phyloP scores from a whole-genome alignment of 2,888 invertebrate species.

The Ferdinandea cuprea region DNA sequence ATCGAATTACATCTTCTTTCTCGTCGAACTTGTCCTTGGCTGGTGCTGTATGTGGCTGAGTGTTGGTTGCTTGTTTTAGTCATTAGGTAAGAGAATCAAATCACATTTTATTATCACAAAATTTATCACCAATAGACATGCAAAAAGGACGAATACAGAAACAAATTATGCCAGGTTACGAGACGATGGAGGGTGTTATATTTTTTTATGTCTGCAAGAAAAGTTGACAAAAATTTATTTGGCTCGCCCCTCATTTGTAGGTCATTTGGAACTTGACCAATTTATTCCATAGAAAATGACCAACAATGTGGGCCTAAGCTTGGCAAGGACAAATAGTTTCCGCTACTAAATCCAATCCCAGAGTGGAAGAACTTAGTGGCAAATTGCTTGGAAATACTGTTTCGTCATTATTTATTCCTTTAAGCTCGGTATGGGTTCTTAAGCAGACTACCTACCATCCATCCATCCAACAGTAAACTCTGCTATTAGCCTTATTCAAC shows the following conservation, averaged over 20 bases:
- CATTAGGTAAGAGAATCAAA: conserved; percentile 57
- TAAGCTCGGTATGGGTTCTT: background rate
- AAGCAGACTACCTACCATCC: background rate
- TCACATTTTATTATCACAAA: conserved; percentile 54
- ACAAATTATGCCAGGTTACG: conserved; percentile 28
- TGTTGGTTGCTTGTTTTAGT: conserved; percentile 17
- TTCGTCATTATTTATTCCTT: conserved; percentile 12
- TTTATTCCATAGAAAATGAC: conserved; percentile 18
- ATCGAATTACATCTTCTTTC: conserved; percentile 54
- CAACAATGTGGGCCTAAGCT: conserved; percentile 16
- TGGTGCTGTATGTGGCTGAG: background rate
- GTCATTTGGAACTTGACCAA: conserved; percentile 36
- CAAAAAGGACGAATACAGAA: conserved; percentile 31
- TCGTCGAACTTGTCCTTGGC: conserved; percentile 18
- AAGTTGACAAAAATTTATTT: background rate
- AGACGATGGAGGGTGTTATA: background rate
- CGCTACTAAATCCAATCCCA: background rate
- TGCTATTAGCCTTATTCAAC: background rate
- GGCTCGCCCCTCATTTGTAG: background rate
- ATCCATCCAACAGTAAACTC: background rate
- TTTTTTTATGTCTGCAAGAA: background rate
- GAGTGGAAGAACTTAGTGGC: background rate
- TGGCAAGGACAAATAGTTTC: conserved; percentile 3
- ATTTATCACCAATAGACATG: conserved; percentile 62
- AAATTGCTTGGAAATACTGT: conserved; percentile 26